These are phyloP conservation scores for Philereme transversata DNA, from an alignment of 2,888 invertebrate genomes.

Conservation along the genomic window DNA sequence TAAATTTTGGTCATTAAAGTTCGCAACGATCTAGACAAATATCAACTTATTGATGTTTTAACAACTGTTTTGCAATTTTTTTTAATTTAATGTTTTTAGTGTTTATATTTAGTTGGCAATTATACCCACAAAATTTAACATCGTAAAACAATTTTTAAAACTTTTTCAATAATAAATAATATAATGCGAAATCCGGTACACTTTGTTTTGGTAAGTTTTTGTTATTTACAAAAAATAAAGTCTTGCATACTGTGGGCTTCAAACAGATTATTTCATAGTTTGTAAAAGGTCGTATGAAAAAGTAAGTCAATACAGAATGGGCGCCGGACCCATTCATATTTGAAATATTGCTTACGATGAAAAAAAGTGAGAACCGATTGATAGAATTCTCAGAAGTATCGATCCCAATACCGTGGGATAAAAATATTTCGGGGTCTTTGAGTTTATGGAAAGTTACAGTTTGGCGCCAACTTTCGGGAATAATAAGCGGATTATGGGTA, in stretches of 20 bases:
- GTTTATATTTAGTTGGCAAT: too few species aligned
- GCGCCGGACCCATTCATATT: slow-evolving; percentile 34
- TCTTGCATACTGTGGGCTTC: slow-evolving; percentile 5
- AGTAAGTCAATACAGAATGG: slow-evolving; percentile 27
- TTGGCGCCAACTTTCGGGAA: slow-evolving; percentile 30
- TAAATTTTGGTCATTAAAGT: too few species aligned
- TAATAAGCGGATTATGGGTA: slow-evolving; percentile 15
- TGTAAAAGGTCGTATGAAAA: slow-evolving; percentile 28
- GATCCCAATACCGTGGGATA: slow-evolving; percentile 46
- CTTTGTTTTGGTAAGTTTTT: too few species aligned
- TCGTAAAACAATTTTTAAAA: too few species aligned
- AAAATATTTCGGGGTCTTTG: slow-evolving; percentile 36
- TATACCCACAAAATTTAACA: too few species aligned
- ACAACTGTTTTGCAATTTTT: too few species aligned
- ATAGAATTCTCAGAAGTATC: slow-evolving; percentile 52
- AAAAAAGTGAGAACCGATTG: slow-evolving; percentile 36
- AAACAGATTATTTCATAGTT: slow-evolving; percentile 8
- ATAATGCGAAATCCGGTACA: too few species aligned
- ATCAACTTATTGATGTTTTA: too few species aligned
- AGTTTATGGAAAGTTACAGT: slow-evolving; percentile 20
- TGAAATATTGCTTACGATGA: slow-evolving; percentile 31
- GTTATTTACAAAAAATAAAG: too few species aligned
- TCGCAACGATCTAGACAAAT: too few species aligned
- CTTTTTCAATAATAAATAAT: too few species aligned
- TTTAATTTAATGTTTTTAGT: too few species aligned